A percentile compares a stretch with the other conserved stretches of the same genome.
Evolutionary conservation across 2,113 vertebrate genomes (phyloP).

Genomic region (Gavia stellata): DNA sequence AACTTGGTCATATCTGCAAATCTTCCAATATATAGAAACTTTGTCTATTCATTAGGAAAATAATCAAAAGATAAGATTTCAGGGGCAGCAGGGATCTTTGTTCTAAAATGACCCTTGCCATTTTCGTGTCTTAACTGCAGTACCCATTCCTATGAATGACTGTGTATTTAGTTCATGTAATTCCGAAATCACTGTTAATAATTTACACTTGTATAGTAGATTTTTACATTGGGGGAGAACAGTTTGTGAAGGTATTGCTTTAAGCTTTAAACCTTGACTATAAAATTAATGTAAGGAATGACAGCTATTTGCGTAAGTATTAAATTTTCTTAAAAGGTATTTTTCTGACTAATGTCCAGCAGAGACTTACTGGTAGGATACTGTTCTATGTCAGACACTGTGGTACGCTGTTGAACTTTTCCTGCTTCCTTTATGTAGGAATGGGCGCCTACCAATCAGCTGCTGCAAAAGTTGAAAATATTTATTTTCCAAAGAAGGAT

Average conservation of each 20-base stretch:
- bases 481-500: conserved; percentile 95
- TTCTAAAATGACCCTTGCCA: background rate
- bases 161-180: background rate
- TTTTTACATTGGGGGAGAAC: background rate
- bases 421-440: conserved; percentile 66
- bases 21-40: background rate
- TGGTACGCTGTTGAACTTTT: background rate
- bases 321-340: background rate
- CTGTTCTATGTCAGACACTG: background rate
- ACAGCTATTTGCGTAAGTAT: background rate
- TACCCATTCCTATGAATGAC: background rate
- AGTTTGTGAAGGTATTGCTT: background rate
- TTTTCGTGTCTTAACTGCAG: background rate
- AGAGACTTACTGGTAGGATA: background rate
- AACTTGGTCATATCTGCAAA: background rate
- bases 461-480: conserved; percentile 74
- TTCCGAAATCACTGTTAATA: background rate
- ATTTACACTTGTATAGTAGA: background rate
- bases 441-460: conserved; percentile 79
- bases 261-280: background rate
- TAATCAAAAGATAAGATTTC: background rate
- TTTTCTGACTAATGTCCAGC: background rate
- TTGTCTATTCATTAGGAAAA: background rate
- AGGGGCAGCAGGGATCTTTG: background rate
- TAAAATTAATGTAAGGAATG: background rate